Conservation (phyloP, 2,113 vertebrate species). For the Alosa alosa region DNA sequence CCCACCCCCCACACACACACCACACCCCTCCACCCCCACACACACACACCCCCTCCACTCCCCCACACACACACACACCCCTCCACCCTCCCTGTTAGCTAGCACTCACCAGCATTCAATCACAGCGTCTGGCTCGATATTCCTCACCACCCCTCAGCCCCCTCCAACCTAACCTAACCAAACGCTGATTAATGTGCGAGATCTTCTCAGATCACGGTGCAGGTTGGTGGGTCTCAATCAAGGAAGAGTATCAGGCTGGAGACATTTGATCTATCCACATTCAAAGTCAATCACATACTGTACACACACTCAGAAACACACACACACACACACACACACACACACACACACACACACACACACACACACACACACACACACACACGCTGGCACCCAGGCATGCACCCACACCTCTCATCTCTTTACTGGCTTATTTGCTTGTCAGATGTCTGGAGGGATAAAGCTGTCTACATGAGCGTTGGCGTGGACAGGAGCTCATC, state of each 20-base stretch:
- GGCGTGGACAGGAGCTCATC: neutral
- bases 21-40: too few relatives aligned
- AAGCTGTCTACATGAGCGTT: constrained; percentile 31
- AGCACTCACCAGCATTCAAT: constrained; percentile 26
- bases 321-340: neutral
- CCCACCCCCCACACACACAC: too few relatives aligned
- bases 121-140: constrained; percentile 34
- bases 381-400: neutral
- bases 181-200: constrained; percentile 40
- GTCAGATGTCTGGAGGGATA: constrained; percentile 35
- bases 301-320: neutral
- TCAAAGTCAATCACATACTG: too few relatives aligned
- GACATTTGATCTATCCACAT: constrained; percentile 43
- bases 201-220: constrained; percentile 37
- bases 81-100: constrained; percentile 18
- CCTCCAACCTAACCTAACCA: constrained; percentile 35
- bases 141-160: neutral
- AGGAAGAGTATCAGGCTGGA: constrained; percentile 26
- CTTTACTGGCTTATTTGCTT: constrained; percentile 10
- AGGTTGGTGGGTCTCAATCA: constrained; percentile 33
- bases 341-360: constrained; percentile 3
- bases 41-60: too few relatives aligned
- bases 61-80: too few relatives aligned
- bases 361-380: neutral
- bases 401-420: neutral